These are phyloP conservation scores for Sinocyclocheilus anophthalmus DNA, from an alignment of 2,113 vertebrate species.

Conservation along the genomic window DNA sequence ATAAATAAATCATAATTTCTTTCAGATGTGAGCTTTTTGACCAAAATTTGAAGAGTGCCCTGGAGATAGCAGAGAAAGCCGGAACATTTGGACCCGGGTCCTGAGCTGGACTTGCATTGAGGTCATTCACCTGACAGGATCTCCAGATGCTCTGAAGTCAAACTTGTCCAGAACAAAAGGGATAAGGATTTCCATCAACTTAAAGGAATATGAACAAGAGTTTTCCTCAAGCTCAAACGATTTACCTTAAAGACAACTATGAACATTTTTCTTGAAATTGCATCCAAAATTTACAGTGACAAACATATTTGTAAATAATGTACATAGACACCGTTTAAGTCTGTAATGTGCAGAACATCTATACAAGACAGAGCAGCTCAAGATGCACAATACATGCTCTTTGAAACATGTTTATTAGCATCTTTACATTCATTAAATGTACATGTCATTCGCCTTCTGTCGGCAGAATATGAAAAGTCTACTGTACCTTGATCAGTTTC, in stretches of 20 bases:
- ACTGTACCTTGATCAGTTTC: not conserved
- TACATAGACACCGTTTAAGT: not conserved
- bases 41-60: conserved; percentile 90
- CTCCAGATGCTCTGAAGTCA: not conserved
- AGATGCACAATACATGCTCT: not conserved
- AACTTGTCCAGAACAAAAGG: conserved; percentile 1
- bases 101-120: conserved; percentile 65
- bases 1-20: conserved; percentile 35
- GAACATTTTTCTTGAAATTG: not conserved
- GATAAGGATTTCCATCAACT: not conserved
- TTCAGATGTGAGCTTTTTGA: conserved; percentile 96
- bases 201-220: not conserved
- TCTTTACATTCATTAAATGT: not conserved
- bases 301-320: not conserved
- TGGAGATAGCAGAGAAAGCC: conserved; percentile 94
- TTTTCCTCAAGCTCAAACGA: not conserved
- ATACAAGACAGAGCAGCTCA: not conserved
- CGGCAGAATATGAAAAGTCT: not conserved
- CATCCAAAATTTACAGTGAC: not conserved
- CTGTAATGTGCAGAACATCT: not conserved
- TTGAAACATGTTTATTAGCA: not conserved
- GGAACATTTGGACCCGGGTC: conserved; percentile 92
- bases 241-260: not conserved
- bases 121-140: not conserved
- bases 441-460: not conserved